Conservation (phyloP, 2,888 invertebrate genomes). For the Notodonta dromedarius region DNA sequence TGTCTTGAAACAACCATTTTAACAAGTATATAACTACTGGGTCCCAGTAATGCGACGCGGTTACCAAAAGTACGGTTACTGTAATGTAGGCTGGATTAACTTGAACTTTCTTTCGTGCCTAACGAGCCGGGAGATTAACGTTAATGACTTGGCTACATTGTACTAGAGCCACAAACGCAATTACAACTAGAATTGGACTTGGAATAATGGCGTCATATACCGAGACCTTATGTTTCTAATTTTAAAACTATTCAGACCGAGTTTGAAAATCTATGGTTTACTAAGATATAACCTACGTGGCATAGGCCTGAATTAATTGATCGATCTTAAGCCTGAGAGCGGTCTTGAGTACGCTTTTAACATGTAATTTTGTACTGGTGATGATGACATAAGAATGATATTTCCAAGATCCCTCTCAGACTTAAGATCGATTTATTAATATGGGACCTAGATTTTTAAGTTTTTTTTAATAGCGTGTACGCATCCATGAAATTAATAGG, state of each 20-base stretch:
- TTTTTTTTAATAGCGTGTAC: no score
- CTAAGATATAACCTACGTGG: no score
- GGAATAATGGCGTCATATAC: neutral
- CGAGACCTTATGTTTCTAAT: neutral
- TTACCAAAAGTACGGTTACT: neutral
- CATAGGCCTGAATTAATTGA: no score
- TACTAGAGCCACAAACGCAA: neutral
- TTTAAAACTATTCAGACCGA: no score
- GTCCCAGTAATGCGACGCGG: neutral
- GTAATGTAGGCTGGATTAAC: slow-evolving; percentile 5
- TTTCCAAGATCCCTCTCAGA: no score
- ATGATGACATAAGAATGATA: no score
- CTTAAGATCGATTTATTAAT: no score
- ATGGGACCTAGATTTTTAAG: no score
- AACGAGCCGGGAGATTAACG: slow-evolving; percentile 5
- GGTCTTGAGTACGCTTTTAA: no score
- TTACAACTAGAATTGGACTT: neutral
- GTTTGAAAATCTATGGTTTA: neutral
- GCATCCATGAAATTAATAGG: no score
- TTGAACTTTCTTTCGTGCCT: slow-evolving; percentile 6
- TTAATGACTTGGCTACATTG: slow-evolving; percentile 3
- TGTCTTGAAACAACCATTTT: neutral
- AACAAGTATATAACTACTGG: neutral
- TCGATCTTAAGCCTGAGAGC: no score
- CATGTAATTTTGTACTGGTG: no score